These are phyloP conservation scores for Mus pahari DNA, from an alignment of 2,113 vertebrate genomes.

Conservation along the genomic window DNA sequence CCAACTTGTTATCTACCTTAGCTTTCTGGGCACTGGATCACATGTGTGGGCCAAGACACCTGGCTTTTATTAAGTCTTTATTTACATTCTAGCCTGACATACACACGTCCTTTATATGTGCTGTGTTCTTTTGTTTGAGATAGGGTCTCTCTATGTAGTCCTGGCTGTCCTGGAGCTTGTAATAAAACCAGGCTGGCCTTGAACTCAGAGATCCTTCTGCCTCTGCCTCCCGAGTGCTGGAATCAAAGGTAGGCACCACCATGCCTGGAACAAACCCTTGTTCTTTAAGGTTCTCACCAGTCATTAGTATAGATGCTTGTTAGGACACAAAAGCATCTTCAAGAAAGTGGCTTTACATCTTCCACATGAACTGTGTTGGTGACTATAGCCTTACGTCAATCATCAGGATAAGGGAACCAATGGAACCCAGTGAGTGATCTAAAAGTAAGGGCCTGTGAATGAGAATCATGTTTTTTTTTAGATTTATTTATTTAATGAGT, in stretches of 20 bases:
- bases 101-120: not conserved
- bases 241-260: not conserved
- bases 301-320: not conserved
- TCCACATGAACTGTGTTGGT: not conserved
- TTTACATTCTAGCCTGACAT: not conserved
- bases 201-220: not conserved
- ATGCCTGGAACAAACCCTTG: not conserved
- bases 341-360: not conserved
- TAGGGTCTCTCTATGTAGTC: not conserved
- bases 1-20: not conserved
- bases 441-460: not conserved
- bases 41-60: not conserved
- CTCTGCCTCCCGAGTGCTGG: not conserved
- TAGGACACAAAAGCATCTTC: not conserved
- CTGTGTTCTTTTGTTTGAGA: not conserved
- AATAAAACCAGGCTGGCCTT: not conserved
- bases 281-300: slow-evolving; percentile 15
- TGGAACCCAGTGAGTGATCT: not conserved
- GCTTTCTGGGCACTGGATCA: not conserved
- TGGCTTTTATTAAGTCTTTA: not conserved
- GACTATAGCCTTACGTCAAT: not conserved
- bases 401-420: not conserved
- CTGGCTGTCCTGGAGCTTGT: not conserved
- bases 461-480: not conserved
- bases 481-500: no score